phyloP scores from a whole-genome alignment of 23 tunicate genomes.

The Aplidium turbinatum region DNA sequence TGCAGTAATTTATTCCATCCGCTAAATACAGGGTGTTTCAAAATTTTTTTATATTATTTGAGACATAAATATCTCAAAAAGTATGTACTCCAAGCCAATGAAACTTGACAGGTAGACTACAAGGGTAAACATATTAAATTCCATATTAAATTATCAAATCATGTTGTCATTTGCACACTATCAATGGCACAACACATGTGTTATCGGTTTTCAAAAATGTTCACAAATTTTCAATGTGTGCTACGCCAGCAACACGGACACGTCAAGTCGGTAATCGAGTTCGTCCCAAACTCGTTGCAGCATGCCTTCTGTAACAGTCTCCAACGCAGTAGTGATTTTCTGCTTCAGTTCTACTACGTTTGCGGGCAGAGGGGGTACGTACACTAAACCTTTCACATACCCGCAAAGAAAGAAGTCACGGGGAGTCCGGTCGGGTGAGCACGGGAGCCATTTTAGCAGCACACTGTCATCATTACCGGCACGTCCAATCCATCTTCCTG shows the following conservation, averaged over 20 bases:
- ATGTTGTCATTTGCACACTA: too few species aligned
- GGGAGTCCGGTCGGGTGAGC: slow-evolving; percentile 19
- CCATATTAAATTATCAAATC: too few species aligned
- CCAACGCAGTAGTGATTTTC: slow-evolving; percentile 2
- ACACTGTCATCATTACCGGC: slow-evolving; percentile 11
- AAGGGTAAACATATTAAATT: too few species aligned
- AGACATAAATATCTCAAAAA: too few species aligned
- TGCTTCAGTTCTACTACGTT: slow-evolving; percentile 19
- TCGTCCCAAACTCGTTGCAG: slow-evolving; percentile 32
- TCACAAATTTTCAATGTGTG: too few species aligned
- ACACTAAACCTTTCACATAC: slow-evolving; percentile 22
- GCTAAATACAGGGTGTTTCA: too few species aligned
- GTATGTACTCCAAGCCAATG: too few species aligned
- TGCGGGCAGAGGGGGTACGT: slow-evolving; percentile 20
- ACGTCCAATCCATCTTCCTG: slow-evolving; percentile 26
- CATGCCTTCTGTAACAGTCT: slow-evolving; percentile 26
- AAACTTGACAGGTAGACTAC: too few species aligned
- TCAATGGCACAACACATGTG: too few species aligned
- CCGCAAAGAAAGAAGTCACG: slow-evolving; percentile 30
- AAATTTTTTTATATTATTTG: too few species aligned
- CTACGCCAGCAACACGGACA: slow-evolving; percentile 25
- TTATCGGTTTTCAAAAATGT: too few species aligned
- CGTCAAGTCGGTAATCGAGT: slow-evolving; percentile 10
- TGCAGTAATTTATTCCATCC: too few species aligned
- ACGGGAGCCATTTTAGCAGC: slow-evolving; percentile 12